phyloP scores from a whole-genome alignment of 2,888 invertebrate species.

The Microplitis deprimator region DNA sequence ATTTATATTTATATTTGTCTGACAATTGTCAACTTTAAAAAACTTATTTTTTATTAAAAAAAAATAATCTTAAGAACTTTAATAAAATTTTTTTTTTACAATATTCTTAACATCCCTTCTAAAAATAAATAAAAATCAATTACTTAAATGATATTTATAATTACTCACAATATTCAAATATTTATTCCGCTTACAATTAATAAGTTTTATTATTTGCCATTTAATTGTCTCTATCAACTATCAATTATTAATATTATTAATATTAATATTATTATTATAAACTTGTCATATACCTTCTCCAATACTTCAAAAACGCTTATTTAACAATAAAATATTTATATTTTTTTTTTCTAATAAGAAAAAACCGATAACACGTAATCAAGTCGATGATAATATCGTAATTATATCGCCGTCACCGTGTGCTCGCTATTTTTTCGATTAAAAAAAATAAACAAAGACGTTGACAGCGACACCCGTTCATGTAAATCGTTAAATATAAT shows the following conservation, averaged over 20 bases:
- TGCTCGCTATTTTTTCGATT: background rate
- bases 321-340: slow-evolving; percentile 17
- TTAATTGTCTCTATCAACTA: too few species aligned
- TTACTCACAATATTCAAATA: too few species aligned
- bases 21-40: too few species aligned
- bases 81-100: too few species aligned
- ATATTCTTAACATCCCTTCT: too few species aligned
- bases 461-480: background rate
- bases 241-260: slow-evolving; percentile 9
- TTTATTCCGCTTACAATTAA: too few species aligned
- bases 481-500: slow-evolving; percentile 28
- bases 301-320: slow-evolving; percentile 13
- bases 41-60: background rate
- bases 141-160: too few species aligned
- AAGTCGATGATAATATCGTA: slow-evolving; percentile 31
- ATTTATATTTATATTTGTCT: too few species aligned
- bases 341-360: slow-evolving; percentile 16
- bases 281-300: slow-evolving; percentile 19
- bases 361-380: slow-evolving; percentile 28
- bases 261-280: slow-evolving; percentile 20
- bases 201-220: too few species aligned
- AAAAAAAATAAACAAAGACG: background rate
- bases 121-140: too few species aligned
- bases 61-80: too few species aligned
- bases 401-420: slow-evolving; percentile 12